Evolutionary conservation across 2,113 vertebrate genomes (phyloP).

Genomic region (Oxyura jamaicensis): DNA sequence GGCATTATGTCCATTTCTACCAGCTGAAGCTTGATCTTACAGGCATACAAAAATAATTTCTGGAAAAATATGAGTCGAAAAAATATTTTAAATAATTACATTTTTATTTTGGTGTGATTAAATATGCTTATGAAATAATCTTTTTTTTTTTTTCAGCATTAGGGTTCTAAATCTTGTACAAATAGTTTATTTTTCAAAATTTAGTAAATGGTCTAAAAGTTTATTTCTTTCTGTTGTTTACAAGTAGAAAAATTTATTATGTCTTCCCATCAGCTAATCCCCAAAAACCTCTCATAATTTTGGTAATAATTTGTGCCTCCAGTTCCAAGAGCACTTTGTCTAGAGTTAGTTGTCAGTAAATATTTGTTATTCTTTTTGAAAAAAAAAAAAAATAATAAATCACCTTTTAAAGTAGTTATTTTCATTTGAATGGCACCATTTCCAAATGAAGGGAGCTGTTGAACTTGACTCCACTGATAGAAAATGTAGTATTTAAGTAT

Average conservation of each 20-base stretch:
- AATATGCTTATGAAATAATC: neutral
- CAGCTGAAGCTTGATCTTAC: neutral
- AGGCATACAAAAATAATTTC: neutral
- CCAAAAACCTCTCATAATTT: neutral
- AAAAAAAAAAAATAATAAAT: neutral
- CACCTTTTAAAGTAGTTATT: neutral
- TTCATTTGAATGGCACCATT: neutral
- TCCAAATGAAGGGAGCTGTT: neutral
- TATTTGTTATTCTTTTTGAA: neutral
- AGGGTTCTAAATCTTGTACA: neutral
- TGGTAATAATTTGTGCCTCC: neutral
- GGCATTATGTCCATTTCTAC: neutral
- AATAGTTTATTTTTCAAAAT: neutral
- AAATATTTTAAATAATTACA: neutral
- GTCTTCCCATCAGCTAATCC: neutral
- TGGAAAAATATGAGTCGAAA: neutral
- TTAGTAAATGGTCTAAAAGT: neutral
- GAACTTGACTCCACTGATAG: neutral
- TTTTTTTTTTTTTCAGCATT: neutral
- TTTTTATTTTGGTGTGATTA: neutral
- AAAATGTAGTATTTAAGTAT: neutral
- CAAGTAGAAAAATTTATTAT: neutral
- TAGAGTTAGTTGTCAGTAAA: neutral
- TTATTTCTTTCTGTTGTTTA: neutral
- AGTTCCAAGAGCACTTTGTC: neutral